Evolutionary conservation across 2,888 invertebrate genomes (phyloP).

Genomic region (Timema podura): DNA sequence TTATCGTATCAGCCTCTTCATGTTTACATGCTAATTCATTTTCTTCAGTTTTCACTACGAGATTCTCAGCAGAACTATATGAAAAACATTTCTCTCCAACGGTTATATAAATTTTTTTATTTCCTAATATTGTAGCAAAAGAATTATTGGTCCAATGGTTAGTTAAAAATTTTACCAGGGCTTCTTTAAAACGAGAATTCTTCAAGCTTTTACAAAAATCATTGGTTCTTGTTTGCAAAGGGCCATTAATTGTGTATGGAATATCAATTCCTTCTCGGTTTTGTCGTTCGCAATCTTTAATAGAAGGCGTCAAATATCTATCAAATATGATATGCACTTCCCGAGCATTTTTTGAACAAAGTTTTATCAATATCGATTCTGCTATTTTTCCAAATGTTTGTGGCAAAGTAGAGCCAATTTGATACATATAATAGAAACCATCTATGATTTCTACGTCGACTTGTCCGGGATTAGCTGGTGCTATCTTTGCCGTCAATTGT

Average conservation of each 20-base stretch:
- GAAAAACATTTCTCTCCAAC: slow-evolving; percentile 14
- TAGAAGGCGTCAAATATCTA: slow-evolving; percentile 34
- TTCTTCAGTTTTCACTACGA: slow-evolving; percentile 30
- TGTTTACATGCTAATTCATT: slow-evolving; percentile 34
- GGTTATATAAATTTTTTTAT: neutral
- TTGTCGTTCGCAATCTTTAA: slow-evolving; percentile 18
- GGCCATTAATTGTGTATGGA: slow-evolving; percentile 16
- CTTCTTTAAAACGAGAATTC: slow-evolving; percentile 39
- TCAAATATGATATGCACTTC: slow-evolving; percentile 38
- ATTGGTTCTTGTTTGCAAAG: slow-evolving; percentile 32
- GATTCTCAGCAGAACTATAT: slow-evolving; percentile 22
- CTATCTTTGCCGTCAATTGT: slow-evolving; percentile 14
- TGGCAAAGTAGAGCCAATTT: slow-evolving; percentile 35
- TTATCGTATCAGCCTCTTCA: slow-evolving; percentile 38
- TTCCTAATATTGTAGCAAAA: neutral
- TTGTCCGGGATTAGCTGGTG: slow-evolving; percentile 19
- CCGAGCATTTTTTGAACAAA: slow-evolving; percentile 34
- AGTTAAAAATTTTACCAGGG: slow-evolving; percentile 37
- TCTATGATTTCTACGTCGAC: slow-evolving; percentile 36
- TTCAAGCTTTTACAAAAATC: slow-evolving; percentile 37
- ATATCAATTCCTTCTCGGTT: slow-evolving; percentile 19
- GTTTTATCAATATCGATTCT: slow-evolving; percentile 36
- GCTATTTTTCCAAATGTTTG: slow-evolving; percentile 37
- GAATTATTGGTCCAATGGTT: slow-evolving; percentile 33
- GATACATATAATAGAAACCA: slow-evolving; percentile 36